Percentiles rank a stretch among this genome's conserved stretches.
phyloP scores from a whole-genome alignment of 1,140 invertebrate species.

The Andricus grossulariae region DNA sequence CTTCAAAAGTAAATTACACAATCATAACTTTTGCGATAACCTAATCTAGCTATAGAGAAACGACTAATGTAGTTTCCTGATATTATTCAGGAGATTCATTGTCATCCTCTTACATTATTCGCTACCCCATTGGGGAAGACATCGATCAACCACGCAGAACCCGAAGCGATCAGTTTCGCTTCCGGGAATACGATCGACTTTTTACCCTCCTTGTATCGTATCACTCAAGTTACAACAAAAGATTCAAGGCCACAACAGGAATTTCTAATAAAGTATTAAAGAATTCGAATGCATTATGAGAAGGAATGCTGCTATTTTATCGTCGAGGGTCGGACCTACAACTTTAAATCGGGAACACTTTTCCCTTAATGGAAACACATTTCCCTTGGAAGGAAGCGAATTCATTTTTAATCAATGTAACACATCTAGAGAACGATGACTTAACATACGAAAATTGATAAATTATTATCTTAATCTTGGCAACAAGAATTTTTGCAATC shows the following conservation, averaged over 20 bases:
- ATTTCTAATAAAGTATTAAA: constrained; percentile 6
- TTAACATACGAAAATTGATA: neutral
- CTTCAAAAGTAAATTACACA: neutral
- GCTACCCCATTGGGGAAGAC: constrained; percentile 39
- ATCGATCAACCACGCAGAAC: constrained; percentile 44
- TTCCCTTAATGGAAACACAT: neutral
- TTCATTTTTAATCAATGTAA: neutral
- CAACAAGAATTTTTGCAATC: no score
- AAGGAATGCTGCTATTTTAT: neutral
- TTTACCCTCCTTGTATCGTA: constrained; percentile 44
- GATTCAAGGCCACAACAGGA: constrained; percentile 19
- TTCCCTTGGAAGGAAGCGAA: neutral
- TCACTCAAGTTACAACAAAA: constrained; percentile 35
- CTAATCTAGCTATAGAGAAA: neutral
- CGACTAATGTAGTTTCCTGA: neutral
- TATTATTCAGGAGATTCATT: constrained; percentile 36
- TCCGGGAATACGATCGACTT: constrained; percentile 67
- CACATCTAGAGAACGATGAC: neutral
- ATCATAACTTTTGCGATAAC: neutral
- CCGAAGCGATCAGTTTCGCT: constrained; percentile 59
- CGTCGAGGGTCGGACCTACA: neutral
- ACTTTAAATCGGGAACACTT: neutral
- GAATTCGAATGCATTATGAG: neutral
- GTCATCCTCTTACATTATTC: neutral
- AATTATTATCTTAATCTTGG: no score